Base-by-base conservation (phyloP, 2,797 vertebrate species). In the Echiichthys vipera region DNA sequence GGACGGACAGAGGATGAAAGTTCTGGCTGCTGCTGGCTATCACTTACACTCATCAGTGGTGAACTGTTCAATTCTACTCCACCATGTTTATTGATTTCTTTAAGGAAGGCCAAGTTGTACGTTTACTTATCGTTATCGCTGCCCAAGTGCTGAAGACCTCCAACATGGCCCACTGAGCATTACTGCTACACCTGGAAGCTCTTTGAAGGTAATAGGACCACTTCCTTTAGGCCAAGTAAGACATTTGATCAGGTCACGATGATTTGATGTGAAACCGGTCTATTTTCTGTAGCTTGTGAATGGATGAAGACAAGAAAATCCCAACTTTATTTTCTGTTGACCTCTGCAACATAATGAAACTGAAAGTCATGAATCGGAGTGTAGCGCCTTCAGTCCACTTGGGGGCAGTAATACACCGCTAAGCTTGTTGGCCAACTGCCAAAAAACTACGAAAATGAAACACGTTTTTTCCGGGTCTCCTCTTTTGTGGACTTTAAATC, bases 61-160 rank as follows among this genome's bases (percentile, higher is more conserved):
- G 53, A 69, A 47, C 59, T 14, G 36, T 27, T 57, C 32, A 36
- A 2, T 37, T 42, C 43, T 12, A 5, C 68, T 68, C 29, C 14
- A 29, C 51, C 36, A 13, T 64, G 57, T 74, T 67, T 54, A 68
- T 74, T 25, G 70, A 80, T 71, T 34, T 22, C 40, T 20, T 51
- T 37, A 20, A 56, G 25, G 61, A 51, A 20, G 4, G 36, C 47
- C 68, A 49, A 27, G 39, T 50, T 24, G 58, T 50, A 34, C 49
- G 40, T 65, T 64, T 45, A 11, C 67, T 74, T 74, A 61, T 71
- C 63, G 68, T 57, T 30, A 58, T 13, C 50, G 53, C 37, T 37
- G 42, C 53, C 66, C 17, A 5, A 42, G 47, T 45, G 25, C 56
- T 17, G 46, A 49, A 22, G 50, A 53, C 32, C 20, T 42, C 61